Conservation (phyloP, 1,140 invertebrate genomes). For the Hylaeus volcanicus region DNA sequence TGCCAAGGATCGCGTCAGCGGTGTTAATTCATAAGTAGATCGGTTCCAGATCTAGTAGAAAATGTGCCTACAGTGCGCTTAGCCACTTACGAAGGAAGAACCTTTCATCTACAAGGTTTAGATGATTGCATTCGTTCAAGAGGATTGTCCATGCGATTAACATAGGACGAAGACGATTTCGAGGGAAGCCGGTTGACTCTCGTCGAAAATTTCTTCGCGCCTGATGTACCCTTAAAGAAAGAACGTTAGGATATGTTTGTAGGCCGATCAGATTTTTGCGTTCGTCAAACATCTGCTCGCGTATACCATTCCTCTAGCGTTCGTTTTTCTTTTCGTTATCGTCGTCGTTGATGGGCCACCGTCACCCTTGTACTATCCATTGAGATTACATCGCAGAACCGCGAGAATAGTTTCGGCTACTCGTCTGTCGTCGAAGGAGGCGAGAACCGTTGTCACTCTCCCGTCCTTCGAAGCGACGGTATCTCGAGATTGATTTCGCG, state of each 20-base stretch:
- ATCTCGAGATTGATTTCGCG: not conserved
- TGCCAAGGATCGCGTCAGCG: conserved; percentile 23
- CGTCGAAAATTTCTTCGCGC: conserved; percentile 38
- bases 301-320: not conserved
- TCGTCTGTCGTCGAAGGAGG: too few species aligned
- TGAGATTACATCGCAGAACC: not conserved
- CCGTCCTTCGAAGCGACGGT: not conserved
- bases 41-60: conserved; percentile 47
- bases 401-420: not conserved
- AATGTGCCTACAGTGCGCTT: conserved; percentile 49
- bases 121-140: conserved; percentile 60
- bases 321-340: not conserved
- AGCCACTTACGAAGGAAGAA: conserved; percentile 55
- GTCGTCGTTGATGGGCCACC: not conserved
- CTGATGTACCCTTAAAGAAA: conserved; percentile 41
- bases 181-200: conserved; percentile 2
- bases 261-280: conserved; percentile 49
- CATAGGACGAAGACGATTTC: conserved; percentile 26
- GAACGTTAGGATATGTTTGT: conserved; percentile 49
- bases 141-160: conserved; percentile 61
- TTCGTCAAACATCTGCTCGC: conserved; percentile 20
- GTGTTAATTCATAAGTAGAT: conserved; percentile 13
- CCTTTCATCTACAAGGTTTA: conserved; percentile 35
- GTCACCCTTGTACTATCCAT: not conserved
- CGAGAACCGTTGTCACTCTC: too few species aligned